phyloP scores from a whole-genome alignment of 2,888 invertebrate genomes.

The Chrysopilus asiliformis region DNA sequence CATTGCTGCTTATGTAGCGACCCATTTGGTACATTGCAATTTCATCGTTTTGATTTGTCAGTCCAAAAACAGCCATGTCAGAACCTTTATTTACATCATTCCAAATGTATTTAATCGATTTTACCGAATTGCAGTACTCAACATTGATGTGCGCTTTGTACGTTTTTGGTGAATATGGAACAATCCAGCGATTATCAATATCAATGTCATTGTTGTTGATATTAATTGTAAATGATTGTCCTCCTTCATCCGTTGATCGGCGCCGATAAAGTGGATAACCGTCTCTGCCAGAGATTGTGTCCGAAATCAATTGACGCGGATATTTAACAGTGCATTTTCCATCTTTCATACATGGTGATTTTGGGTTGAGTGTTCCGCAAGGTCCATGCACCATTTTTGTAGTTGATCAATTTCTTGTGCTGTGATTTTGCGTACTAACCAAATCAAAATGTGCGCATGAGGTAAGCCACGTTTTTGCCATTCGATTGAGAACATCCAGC shows the following conservation, averaged over 20 bases:
- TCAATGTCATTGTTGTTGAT: conserved; percentile 11
- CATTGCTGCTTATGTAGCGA: conserved; percentile 21
- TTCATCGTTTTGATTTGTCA: conserved; percentile 16
- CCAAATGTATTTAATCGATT: conserved; percentile 31
- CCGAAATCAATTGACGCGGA: conserved; percentile 17
- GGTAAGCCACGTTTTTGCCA: too few species aligned
- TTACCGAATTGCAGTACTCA: too few species aligned
- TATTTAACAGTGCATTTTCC: conserved; percentile 24
- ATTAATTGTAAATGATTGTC: conserved; percentile 6
- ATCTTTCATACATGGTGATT: conserved; percentile 29
- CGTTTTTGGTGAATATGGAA: conserved; percentile 25
- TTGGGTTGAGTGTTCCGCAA: conserved; percentile 23
- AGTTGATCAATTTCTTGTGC: conserved; percentile 16
- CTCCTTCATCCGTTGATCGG: conserved; percentile 22
- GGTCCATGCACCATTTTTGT: conserved; percentile 26
- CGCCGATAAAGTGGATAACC: conserved; percentile 24
- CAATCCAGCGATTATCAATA: conserved; percentile 27
- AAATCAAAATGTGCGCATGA: too few species aligned
- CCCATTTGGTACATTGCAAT: conserved; percentile 12
- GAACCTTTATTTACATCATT: conserved; percentile 35
- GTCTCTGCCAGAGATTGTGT: conserved; percentile 22
- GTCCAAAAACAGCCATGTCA: conserved; percentile 26
- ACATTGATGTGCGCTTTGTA: too few species aligned
- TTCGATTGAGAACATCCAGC: too few species aligned
- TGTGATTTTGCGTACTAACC: conserved; percentile 14